A percentile compares a stretch with the other conserved stretches of the same genome.
Conservation (phyloP, 1,140 invertebrate species). For the Yoshiicerus persimilis region DNA sequence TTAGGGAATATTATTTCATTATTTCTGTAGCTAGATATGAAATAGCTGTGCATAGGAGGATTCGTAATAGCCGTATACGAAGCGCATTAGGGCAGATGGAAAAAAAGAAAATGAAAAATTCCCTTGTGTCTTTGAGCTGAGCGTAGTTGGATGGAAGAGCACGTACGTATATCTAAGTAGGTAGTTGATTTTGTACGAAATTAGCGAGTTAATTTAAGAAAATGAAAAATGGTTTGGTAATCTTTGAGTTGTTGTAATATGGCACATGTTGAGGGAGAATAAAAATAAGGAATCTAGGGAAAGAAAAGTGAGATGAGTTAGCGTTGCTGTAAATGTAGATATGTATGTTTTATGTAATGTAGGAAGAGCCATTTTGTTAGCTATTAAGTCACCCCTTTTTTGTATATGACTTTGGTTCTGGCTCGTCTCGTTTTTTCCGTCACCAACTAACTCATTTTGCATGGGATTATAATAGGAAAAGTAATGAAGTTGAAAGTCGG, state of each 20-base stretch:
- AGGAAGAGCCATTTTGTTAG: not conserved
- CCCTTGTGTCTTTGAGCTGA: not conserved
- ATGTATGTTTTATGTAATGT: not conserved
- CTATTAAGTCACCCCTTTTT: slow-evolving; percentile 16
- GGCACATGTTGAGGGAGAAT: not conserved
- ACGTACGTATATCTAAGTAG: not conserved
- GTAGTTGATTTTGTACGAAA: not conserved
- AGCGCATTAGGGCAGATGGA: not conserved
- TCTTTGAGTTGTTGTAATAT: not conserved
- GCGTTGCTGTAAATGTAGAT: not conserved
- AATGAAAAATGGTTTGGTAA: slow-evolving; percentile 21
- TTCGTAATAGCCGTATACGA: not conserved
- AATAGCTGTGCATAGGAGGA: not conserved
- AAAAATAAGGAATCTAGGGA: not conserved
- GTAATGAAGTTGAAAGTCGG: slow-evolving; percentile 23
- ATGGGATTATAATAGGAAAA: slow-evolving; percentile 28
- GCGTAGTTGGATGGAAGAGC: not conserved
- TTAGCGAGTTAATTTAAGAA: slow-evolving; percentile 10
- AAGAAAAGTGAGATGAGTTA: not conserved
- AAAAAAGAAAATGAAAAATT: not conserved
- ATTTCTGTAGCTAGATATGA: not conserved
- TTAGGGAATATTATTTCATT: not conserved
- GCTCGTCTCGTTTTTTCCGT: not conserved
- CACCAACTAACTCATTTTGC: slow-evolving; percentile 15
- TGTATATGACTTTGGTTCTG: not conserved